Evolutionary conservation across 2,888 invertebrate species (phyloP).

Genomic region (Heterodera filipjevi): DNA sequence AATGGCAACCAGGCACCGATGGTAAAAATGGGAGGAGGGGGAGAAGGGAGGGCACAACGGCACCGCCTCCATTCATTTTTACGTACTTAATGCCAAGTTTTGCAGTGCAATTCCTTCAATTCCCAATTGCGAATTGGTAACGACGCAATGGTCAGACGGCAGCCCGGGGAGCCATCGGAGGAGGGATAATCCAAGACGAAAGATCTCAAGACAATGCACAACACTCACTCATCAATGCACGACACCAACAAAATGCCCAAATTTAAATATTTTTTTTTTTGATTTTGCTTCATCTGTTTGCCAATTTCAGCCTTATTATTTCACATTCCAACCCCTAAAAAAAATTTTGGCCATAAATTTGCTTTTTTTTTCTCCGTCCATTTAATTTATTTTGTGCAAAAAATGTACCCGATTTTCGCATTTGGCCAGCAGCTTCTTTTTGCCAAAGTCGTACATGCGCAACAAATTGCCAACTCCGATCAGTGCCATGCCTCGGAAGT

Average conservation of each 20-base stretch:
- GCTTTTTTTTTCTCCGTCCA: not conserved
- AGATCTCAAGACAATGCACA: not conserved
- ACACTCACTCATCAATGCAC: not conserved
- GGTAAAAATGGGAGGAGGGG: not conserved
- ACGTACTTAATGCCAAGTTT: slow-evolving; percentile 23
- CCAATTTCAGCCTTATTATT: not conserved
- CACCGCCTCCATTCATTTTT: no score
- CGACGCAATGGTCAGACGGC: slow-evolving; percentile 19
- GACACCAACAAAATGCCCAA: not conserved
- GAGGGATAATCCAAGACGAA: not conserved
- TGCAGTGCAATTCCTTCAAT: slow-evolving; percentile 50
- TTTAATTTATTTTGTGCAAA: not conserved
- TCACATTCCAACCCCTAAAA: not conserved
- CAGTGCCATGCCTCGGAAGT: slow-evolving; percentile 86
- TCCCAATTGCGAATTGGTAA: slow-evolving; percentile 44
- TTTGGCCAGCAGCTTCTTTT: slow-evolving; percentile 91
- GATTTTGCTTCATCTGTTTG: not conserved
- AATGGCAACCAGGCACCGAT: slow-evolving; percentile 35
- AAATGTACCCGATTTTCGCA: slow-evolving; percentile 86
- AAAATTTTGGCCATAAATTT: slow-evolving; percentile 13
- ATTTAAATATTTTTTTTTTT: not conserved
- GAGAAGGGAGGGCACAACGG: not conserved
- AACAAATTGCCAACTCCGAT: slow-evolving; percentile 90
- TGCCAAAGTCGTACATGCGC: slow-evolving; percentile 91
- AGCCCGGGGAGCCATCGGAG: slow-evolving; percentile 23